These are phyloP conservation scores for Hemibagrus guttatus DNA, from an alignment of 2,797 vertebrate genomes.

Conservation along the genomic window DNA sequence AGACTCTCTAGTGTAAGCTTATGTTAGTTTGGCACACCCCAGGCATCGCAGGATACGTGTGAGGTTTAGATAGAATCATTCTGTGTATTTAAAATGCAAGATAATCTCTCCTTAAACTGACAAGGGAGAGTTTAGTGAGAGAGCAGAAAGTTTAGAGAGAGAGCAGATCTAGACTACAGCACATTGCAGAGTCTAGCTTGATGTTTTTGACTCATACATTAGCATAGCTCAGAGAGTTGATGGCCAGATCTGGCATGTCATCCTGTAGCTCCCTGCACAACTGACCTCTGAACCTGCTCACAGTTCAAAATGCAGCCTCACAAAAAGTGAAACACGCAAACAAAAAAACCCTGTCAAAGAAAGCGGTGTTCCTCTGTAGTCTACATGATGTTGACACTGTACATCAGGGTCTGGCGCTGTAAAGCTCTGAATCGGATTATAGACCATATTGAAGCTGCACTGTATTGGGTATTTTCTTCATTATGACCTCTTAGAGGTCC, in stretches of 20 bases:
- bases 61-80: conserved; percentile 29
- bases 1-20: conserved; percentile 44
- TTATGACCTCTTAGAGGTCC: background rate
- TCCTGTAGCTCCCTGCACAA: conserved; percentile 30
- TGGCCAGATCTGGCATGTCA: conserved; percentile 16
- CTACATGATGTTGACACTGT: background rate
- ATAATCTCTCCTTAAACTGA: conserved; percentile 17
- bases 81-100: conserved; percentile 19
- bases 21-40: conserved; percentile 36
- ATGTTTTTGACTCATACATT: background rate
- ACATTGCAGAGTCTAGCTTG: background rate
- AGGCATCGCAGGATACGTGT: conserved; percentile 19
- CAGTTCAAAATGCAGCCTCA: conserved; percentile 28
- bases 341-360: conserved; percentile 13
- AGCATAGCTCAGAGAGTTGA: conserved; percentile 4
- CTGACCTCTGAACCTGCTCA: conserved; percentile 42
- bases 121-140: no score
- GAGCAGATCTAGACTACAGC: background rate
- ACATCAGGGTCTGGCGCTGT: background rate
- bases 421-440: background rate
- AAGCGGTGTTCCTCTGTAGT: background rate
- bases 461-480: background rate
- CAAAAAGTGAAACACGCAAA: conserved; percentile 4
- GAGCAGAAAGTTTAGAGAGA: no score
- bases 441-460: no score